Evolutionary conservation across 64 coral and sea anemone species (phyloP).

Genomic region (Porites australiensis): DNA sequence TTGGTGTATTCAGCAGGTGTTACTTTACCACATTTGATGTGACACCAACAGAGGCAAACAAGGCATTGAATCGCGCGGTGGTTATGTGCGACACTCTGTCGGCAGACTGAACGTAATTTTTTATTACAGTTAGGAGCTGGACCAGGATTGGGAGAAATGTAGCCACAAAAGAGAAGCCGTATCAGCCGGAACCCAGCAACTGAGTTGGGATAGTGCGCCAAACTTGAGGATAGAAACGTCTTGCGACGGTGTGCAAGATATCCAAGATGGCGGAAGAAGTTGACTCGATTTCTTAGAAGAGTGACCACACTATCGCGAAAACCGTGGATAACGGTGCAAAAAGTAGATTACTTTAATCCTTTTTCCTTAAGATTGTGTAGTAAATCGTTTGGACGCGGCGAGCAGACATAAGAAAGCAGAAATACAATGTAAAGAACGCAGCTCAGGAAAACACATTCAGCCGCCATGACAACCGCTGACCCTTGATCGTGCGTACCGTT

Average conservation of each 20-base stretch:
- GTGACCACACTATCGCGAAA: no score
- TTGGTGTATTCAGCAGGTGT: background rate
- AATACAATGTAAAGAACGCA: no score
- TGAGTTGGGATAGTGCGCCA: background rate
- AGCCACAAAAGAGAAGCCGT: background rate
- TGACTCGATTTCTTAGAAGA: no score
- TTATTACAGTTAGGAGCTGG: background rate
- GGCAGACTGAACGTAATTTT: background rate
- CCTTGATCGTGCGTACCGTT: no score
- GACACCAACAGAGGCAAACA: background rate
- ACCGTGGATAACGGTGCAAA: no score
- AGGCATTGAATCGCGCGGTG: background rate
- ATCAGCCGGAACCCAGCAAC: background rate
- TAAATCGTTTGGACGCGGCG: no score
- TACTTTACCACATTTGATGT: conserved; percentile 1
- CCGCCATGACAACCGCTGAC: no score
- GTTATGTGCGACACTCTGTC: background rate
- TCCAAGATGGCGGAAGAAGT: background rate
- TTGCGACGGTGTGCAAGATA: background rate
- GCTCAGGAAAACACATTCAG: no score
- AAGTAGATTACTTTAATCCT: no score
- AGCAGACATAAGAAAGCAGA: no score
- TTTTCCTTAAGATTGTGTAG: no score
- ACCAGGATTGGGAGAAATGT: background rate
- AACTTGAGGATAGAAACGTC: background rate